Evolutionary conservation across 2,888 invertebrate genomes (phyloP).

Genomic region (Drosophila conformis): DNA sequence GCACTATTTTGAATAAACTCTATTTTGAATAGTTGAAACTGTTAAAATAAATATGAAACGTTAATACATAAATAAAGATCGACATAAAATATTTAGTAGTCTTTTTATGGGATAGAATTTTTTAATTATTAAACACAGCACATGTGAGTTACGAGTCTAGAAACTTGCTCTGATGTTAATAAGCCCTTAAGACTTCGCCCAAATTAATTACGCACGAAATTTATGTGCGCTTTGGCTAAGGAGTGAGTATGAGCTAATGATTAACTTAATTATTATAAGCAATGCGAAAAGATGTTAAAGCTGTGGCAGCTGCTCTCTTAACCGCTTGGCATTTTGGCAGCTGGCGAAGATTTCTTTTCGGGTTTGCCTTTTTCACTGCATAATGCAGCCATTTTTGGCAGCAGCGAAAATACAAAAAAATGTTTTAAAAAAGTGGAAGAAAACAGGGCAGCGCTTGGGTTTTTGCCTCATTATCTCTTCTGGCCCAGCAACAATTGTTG

Average conservation of each 20-base stretch:
- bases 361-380: constrained; percentile 36
- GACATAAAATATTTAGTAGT: neutral
- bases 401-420: constrained; percentile 19
- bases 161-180: neutral
- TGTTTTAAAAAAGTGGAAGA: constrained; percentile 8
- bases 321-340: constrained; percentile 67
- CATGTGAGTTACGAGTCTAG: neutral
- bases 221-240: neutral
- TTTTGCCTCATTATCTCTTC: constrained; percentile 53
- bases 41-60: neutral
- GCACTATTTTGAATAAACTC: too few relatives aligned
- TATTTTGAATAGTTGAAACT: too few relatives aligned
- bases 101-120: neutral
- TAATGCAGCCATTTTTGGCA: constrained; percentile 71
- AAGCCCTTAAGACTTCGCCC: neutral
- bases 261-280: constrained; percentile 36
- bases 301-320: constrained; percentile 32
- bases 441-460: constrained; percentile 33
- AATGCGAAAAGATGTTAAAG: constrained; percentile 27
- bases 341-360: constrained; percentile 61
- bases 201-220: constrained; percentile 1
- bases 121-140: neutral
- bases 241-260: constrained; percentile 7
- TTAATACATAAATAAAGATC: neutral
- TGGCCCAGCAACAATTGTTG: constrained; percentile 58